These are phyloP conservation scores for Aplysina aerophoba DNA, from an alignment of 37 sponge, comb jelly and placozoan species.

Conservation along the genomic window DNA sequence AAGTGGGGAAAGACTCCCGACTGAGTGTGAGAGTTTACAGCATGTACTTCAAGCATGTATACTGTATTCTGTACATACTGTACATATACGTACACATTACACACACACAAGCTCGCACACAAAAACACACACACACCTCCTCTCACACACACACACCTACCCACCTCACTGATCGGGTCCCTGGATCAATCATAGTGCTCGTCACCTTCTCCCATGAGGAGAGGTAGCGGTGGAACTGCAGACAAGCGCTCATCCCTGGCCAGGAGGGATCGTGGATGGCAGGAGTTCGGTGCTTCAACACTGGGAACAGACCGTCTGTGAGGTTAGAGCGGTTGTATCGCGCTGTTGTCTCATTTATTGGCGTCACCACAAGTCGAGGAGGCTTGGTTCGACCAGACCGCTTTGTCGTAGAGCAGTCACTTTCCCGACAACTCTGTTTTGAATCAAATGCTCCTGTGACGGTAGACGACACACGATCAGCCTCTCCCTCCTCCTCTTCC, in stretches of 20 bases:
- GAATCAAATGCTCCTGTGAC: constrained; percentile 3
- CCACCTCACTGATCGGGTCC: constrained; percentile 69
- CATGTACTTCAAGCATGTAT: too few species aligned
- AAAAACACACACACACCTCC: constrained; percentile 28
- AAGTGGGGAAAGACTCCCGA: not conserved
- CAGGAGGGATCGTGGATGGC: constrained; percentile 73
- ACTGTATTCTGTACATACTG: too few species aligned
- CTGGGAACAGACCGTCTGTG: constrained; percentile 63
- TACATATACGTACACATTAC: too few species aligned
- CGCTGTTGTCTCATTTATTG: not conserved
- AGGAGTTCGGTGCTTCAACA: constrained; percentile 16
- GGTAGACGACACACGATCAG: not conserved
- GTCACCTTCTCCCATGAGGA: constrained; percentile 54
- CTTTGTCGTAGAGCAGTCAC: not conserved
- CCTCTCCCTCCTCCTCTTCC: not conserved
- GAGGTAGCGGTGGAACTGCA: constrained; percentile 33
- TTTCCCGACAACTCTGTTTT: not conserved
- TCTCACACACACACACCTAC: constrained; percentile 12
- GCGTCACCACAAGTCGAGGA: not conserved
- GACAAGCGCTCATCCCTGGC: constrained; percentile 72
- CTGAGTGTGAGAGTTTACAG: too few species aligned
- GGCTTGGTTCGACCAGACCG: not conserved
- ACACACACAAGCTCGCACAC: not conserved
- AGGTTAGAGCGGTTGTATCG: constrained; percentile 30
- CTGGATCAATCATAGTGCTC: constrained; percentile 76